Evolutionary conservation across 2,797 vertebrate genomes (phyloP), one percentile per base, ranked within the genome.

Genomic region (Liparis tanakae): DNA sequence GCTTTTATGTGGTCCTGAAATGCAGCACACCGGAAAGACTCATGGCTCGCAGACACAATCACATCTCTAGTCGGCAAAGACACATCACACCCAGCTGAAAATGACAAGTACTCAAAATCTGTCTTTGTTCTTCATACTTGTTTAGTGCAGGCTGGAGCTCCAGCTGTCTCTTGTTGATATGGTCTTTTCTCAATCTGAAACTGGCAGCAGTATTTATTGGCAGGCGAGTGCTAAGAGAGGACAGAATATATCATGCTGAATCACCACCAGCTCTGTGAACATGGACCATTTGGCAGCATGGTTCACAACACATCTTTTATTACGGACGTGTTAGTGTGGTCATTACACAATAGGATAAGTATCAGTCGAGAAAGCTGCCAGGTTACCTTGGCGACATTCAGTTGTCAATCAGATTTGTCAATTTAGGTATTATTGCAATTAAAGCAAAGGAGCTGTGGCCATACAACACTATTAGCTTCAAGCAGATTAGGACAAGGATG

Each of bases 141-240:
- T 66, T 44, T 81, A 70, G 68, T 74, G 61, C 71, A 30, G 54
- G 50, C 68, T 79, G 72, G 78, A 78, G 77, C 67, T 77, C 81
- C 82, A 84, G 82, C 85, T 89, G 84, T 82, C 80, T 81, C 60
- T 78, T 83, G 84, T 85, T 86, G 81, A 81, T 80, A 75, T 81
- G 79, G 75, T 81, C 67, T 71, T 80, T 71, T 76, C 62, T 82
- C 72, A 63, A 44, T 70, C 55, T 73, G 48, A 86, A 82, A 74
- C 63, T 57, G 73, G 53, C 71, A 80, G 72, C 68, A 61, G 61
- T 51, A 75, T 75, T 79, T 51, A 75, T 75, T 79, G 73, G 69
- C 84, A 86, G 57, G 69, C 34, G 2, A 73, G 43, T n/a, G 4
- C 8, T 14, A n/a, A 20, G 44, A 73, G 57, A 65, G 20, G 65